Base-by-base conservation (phyloP, 2,113 vertebrate genomes). In the Ophthalmotilapia sp. region DNA sequence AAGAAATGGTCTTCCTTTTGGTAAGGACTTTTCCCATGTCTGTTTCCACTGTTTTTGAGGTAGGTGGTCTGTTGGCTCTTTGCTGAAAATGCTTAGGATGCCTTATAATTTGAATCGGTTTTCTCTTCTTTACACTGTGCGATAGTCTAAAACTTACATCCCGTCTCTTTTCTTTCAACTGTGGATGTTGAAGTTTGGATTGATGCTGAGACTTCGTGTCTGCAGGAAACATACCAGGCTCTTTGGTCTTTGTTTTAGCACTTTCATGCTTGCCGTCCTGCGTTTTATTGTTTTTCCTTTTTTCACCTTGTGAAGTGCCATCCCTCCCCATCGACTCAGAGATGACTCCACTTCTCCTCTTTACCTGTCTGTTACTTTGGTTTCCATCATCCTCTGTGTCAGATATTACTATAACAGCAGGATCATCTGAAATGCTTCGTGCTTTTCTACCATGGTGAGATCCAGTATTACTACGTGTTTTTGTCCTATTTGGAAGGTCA, bases 371-470 rank as follows among this genome's bases (percentile, higher is more conserved):
- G 36, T 40, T 40, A 1, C 29, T 6, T 51, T n/a, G 26, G 6
- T 79, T 19, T 49, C 4, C 26, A 19, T 79, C 45, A 31, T 26
- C 17, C 4, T 79, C 73, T 4, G 6, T 31, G 45, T 68, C 62
- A 68, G 36, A 68, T 68, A 68, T 68, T 40, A 79, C 10, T 51
- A 79, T 79, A n/a, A 79, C 9, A 51, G 15, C 29, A 7, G 15
- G 2, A 5, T n/a, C 45, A 79, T 79, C 3, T 51, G 73, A 79
- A 51, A 33, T 19, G 17, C 1, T 49, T 26, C 0, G 33, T 4
- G 6, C n/a, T 55, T 55, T 55, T 23, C 0, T 0, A 54, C 53
- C 10, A 54, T 21, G 6, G 53, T 54, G 51, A 54, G 51, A 54
- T 21, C 5, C 51, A 21, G 51, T 21, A 54, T 54, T 54, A 54